Evolutionary conservation across 1,140 invertebrate genomes (phyloP), one percentile per base, ranked within the genome.

Genomic region (Phocides pigmalion): DNA sequence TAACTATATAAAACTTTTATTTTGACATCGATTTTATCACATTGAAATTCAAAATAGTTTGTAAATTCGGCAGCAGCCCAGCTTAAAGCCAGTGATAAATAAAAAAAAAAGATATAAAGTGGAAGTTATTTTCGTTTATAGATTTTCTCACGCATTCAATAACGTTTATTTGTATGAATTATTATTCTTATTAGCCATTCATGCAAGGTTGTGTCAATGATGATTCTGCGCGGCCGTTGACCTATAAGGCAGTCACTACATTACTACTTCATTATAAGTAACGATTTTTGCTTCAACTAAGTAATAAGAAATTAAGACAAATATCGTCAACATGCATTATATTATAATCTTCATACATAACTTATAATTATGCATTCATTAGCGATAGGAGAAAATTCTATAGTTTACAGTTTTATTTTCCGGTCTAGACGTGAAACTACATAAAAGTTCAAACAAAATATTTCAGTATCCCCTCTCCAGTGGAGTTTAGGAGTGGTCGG

Each of bases 391-490:
- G 15, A 17, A 5, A 32, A 15, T 46, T 59, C 5, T 28, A 32
- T 37, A 49, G 9, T 67, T 58, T 44, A 42, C 50, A 73, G 20
- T 42, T 25, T 3, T 39, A 47, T 46, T 22, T 73, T 72, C 35
- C 56, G 20, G 70, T 72, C 71, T 74, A 81, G 75, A 78, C 72
- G 20, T 61, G 63, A 78, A 70, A 63, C 47, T 74, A 66, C 58
- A 72, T 77, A 72, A 77, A 77, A 78, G 68, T 82, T 74, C 64
- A 66, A 61, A 51, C 61, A 47, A 67, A 76, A 80, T 79, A 82
- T 85, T 81, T 82, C 76, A 79, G 70, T 85, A 85, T 83, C 81
- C 84, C 77, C 78, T 76, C 77, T 46, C 44, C 41, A 19, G 41
- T 58, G 44, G 39, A 82, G 79, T 70, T 64, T 70, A 72, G 70